phyloP scores from a whole-genome alignment of 92 coral and sea anemone genomes.

The Porites divaricata region DNA sequence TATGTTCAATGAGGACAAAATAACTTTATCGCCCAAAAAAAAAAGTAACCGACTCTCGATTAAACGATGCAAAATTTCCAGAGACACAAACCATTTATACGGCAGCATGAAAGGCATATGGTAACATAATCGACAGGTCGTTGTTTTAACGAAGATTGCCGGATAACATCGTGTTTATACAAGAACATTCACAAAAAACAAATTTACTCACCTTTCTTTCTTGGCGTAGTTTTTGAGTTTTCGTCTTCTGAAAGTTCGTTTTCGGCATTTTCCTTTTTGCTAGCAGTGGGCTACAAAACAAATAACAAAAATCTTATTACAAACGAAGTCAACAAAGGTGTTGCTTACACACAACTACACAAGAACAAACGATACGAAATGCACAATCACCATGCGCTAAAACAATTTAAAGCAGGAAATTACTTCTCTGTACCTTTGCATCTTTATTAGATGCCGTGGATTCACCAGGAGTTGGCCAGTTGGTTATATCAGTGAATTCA shows the following conservation, averaged over 20 bases:
- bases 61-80: background rate
- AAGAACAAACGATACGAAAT: conserved; percentile 42
- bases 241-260: conserved; percentile 74
- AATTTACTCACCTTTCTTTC: conserved; percentile 73
- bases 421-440: conserved; percentile 28
- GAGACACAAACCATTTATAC: conserved; percentile 16
- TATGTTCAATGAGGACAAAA: too few species aligned
- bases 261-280: conserved; percentile 82
- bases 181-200: background rate
- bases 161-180: conserved; percentile 6
- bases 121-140: background rate
- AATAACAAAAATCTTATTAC: background rate
- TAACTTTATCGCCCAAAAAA: background rate
- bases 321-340: background rate
- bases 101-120: background rate
- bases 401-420: background rate
- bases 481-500: conserved; percentile 90
- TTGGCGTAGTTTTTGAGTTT: conserved; percentile 81
- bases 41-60: background rate
- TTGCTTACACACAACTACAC: conserved; percentile 13
- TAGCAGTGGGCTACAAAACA: conserved; percentile 37
- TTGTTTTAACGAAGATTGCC: background rate
- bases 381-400: conserved; percentile 2
- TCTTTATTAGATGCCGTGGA: conserved; percentile 65
- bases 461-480: conserved; percentile 99